Percentiles rank a stretch among this genome's conserved stretches.
Evolutionary conservation across 2,888 invertebrate species (phyloP).

Genomic region (Melieria omissa): DNA sequence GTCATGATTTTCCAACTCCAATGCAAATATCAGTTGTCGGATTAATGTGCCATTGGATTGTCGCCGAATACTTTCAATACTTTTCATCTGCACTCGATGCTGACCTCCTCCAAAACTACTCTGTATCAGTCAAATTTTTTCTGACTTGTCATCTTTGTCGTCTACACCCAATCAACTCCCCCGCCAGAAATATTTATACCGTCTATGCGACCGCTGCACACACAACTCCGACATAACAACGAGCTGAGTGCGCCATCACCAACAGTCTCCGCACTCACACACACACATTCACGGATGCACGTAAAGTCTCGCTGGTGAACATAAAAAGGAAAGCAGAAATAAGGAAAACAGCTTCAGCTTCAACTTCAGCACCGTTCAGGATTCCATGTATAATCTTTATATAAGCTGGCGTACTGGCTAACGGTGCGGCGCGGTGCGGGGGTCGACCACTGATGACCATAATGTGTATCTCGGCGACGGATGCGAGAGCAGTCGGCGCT

Average conservation of each 20-base stretch:
- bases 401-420: background rate
- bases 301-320: too few species aligned
- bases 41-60: too few species aligned
- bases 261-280: background rate
- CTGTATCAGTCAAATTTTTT: conserved; percentile 20
- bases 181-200: background rate
- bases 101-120: too few species aligned
- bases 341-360: background rate
- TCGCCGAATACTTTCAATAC: too few species aligned
- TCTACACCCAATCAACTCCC: conserved; percentile 19
- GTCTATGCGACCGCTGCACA: background rate
- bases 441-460: conserved; percentile 11
- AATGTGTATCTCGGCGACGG: conserved; percentile 19
- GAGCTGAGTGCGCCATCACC: conserved; percentile 1
- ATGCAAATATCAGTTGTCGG: too few species aligned
- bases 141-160: conserved; percentile 25
- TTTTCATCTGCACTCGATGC: too few species aligned
- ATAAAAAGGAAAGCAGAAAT: background rate
- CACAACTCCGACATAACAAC: conserved; percentile 12
- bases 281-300: too few species aligned
- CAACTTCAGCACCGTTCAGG: background rate
- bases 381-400: conserved; percentile 10
- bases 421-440: background rate
- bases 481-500: background rate
- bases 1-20: too few species aligned